A percentile compares a stretch with the other conserved stretches of the same genome.
Evolutionary conservation across 2,113 vertebrate genomes (phyloP).

Genomic region (Ivindomyrus marchei): DNA sequence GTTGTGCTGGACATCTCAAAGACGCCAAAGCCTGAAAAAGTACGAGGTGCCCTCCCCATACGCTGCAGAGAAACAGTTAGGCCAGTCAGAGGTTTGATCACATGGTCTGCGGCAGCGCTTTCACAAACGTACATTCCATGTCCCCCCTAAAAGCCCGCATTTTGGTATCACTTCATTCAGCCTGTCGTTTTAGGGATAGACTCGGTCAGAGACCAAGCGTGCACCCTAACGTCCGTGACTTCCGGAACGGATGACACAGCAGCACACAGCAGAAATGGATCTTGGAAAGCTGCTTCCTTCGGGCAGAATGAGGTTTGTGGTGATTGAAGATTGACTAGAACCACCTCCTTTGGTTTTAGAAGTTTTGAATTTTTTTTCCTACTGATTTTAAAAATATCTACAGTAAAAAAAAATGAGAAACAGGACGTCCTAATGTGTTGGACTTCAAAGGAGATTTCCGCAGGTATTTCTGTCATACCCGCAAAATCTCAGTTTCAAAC

Average conservation of each 20-base stretch:
- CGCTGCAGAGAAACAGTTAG: neutral
- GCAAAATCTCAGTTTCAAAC: neutral
- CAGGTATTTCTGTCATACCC: neutral
- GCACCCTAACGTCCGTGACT: neutral
- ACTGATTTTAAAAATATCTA: neutral
- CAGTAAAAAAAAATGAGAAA: neutral
- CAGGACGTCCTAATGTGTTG: neutral
- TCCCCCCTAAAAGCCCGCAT: neutral
- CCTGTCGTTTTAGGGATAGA: neutral
- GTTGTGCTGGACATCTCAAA: conserved; percentile 7
- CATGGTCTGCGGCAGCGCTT: neutral
- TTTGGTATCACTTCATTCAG: neutral
- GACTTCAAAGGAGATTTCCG: neutral
- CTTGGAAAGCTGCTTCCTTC: neutral
- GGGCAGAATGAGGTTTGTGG: neutral
- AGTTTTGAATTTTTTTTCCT: neutral
- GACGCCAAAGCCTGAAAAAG: neutral
- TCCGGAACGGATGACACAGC: neutral
- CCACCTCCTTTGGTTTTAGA: neutral
- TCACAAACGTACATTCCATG: neutral
- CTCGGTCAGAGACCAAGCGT: neutral
- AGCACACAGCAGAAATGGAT: neutral
- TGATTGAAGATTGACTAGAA: neutral
- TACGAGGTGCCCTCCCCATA: neutral
- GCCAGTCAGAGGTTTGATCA: neutral